phyloP scores from a whole-genome alignment of 2,888 invertebrate genomes.

The Ectemnius continuus region DNA sequence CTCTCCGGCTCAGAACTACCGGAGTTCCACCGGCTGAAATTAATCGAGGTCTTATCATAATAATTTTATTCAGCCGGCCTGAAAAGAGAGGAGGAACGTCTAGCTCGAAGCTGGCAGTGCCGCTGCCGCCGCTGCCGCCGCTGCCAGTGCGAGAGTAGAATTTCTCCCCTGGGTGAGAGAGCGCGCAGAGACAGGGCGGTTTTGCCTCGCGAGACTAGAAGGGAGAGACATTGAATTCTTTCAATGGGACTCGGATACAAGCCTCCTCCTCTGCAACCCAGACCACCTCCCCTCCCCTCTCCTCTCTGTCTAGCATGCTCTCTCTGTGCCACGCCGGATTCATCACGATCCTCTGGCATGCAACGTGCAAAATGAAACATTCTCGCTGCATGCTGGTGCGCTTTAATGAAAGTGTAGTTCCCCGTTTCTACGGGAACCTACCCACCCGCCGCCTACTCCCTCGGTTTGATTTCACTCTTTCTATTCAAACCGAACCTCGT shows the following conservation, averaged over 20 bases:
- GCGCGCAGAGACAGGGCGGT: too few relatives aligned
- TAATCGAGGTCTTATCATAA: constrained; percentile 76
- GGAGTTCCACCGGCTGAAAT: constrained; percentile 71
- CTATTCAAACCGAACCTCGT: too few relatives aligned
- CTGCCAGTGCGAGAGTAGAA: too few relatives aligned
- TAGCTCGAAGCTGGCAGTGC: constrained; percentile 31
- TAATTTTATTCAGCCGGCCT: constrained; percentile 71
- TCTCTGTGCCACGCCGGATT: neutral
- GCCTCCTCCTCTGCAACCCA: neutral
- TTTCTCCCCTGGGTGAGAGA: too few relatives aligned
- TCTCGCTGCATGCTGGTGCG: neutral
- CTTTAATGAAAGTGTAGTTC: constrained; percentile 2
- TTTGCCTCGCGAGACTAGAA: constrained; percentile 3
- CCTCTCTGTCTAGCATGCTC: neutral
- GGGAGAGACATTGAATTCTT: constrained; percentile 1
- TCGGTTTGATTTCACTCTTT: too few relatives aligned
- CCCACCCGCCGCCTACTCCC: too few relatives aligned
- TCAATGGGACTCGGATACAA: constrained; percentile 1
- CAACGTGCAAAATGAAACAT: neutral
- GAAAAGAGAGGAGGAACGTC: constrained; percentile 47
- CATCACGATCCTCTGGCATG: neutral
- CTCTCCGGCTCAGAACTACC: constrained; percentile 58
- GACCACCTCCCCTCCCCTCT: neutral
- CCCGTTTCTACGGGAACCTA: neutral
- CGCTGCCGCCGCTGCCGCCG: too few relatives aligned